Conservation (phyloP, 2,797 vertebrate species). For the Atherinosoma microstoma region DNA sequence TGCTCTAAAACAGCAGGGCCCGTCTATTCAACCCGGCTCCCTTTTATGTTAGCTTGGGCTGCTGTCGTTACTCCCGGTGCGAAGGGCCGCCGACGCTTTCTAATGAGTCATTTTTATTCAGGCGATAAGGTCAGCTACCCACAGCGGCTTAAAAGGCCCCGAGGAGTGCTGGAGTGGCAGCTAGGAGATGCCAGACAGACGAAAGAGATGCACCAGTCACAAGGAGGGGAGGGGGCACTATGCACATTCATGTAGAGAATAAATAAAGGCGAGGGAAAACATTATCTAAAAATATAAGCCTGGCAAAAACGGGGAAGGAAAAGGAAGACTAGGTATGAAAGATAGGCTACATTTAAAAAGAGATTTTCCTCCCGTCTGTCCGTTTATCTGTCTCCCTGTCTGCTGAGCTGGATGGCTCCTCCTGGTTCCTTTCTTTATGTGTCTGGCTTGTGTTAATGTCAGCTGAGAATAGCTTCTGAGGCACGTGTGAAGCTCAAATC, state of each 20-base stretch:
- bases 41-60: conserved; percentile 71
- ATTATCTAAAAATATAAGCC: conserved; percentile 30
- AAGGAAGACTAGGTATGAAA: conserved; percentile 34
- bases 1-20: conserved; percentile 74
- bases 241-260: conserved; percentile 25
- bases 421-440: conserved; percentile 55
- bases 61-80: conserved; percentile 72
- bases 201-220: conserved; percentile 28
- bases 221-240: conserved; percentile 34
- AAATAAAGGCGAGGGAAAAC: conserved; percentile 52
- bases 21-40: conserved; percentile 67
- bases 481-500: conserved; percentile 78
- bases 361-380: conserved; percentile 45
- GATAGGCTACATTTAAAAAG: conserved; percentile 59
- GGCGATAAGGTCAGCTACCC: conserved; percentile 82
- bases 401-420: conserved; percentile 31
- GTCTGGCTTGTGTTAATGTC: conserved; percentile 75
- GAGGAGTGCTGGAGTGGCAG: conserved; percentile 75
- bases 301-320: not conserved
- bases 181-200: conserved; percentile 62
- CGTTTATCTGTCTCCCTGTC: conserved; percentile 18
- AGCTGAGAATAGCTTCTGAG: conserved; percentile 80
- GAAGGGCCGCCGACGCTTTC: conserved; percentile 63
- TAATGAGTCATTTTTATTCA: conserved; percentile 82
- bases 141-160: conserved; percentile 78